Conservation (phyloP, 2,797 vertebrate genomes). For the Sebastes oblongus region DNA sequence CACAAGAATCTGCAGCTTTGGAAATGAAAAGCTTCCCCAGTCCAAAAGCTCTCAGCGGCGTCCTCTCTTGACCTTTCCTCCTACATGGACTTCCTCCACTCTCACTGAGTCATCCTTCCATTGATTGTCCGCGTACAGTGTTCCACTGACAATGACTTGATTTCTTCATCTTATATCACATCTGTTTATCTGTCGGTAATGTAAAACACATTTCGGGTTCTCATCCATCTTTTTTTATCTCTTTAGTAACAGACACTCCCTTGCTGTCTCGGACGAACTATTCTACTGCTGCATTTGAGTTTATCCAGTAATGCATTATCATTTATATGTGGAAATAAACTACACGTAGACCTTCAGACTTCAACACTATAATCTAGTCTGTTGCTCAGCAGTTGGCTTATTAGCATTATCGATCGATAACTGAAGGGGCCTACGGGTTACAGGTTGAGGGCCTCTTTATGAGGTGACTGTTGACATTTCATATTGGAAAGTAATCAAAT, state of each 20-base stretch:
- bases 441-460: not conserved
- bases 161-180: conserved; percentile 6
- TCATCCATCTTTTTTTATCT: not conserved
- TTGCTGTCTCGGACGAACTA: too few relatives aligned
- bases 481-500: not conserved
- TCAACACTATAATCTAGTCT: not conserved
- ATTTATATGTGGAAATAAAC: not conserved
- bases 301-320: not conserved
- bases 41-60: conserved; percentile 22
- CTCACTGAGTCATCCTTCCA: conserved; percentile 37
- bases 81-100: conserved; percentile 14
- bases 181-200: not conserved
- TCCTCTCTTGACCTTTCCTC: conserved; percentile 14
- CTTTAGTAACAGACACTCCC: not conserved
- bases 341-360: not conserved
- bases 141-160: not conserved
- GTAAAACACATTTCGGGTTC: not conserved
- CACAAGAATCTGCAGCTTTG: conserved; percentile 16
- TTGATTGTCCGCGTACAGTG: conserved; percentile 9
- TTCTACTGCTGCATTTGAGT: not conserved
- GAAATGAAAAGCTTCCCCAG: conserved; percentile 25
- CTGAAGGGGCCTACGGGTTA: too few relatives aligned
- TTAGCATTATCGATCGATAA: not conserved
- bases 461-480: not conserved
- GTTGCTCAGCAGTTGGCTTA: not conserved